Conservation (phyloP, 2,113 vertebrate species). For the Daubentonia madagascariensis region DNA sequence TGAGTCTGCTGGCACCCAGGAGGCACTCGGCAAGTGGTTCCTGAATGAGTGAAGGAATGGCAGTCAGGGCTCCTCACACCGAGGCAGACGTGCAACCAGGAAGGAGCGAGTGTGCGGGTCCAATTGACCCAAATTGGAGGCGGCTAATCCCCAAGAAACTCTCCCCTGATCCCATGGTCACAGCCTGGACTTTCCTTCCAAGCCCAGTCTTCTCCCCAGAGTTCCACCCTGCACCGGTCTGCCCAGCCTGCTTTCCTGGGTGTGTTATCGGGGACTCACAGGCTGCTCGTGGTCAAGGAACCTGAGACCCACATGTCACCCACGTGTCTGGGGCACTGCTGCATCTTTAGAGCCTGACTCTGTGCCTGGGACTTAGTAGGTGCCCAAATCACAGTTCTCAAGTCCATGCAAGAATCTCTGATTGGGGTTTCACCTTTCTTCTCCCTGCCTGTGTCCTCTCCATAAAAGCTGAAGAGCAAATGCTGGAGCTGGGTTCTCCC, state of each 20-base stretch:
- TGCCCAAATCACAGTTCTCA: neutral
- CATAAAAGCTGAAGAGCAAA: neutral
- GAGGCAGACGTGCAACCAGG: neutral
- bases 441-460: neutral
- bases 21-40: neutral
- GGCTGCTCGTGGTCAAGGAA: neutral
- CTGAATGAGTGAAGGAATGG: neutral
- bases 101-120: neutral
- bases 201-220: neutral
- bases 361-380: neutral
- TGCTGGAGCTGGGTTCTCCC: neutral
- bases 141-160: neutral
- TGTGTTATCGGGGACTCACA: accelerated
- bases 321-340: neutral
- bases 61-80: neutral
- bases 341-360: neutral
- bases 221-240: accelerated
- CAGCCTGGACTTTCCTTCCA: neutral
- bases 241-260: neutral
- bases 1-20: neutral
- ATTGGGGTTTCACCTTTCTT: neutral
- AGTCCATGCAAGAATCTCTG: neutral
- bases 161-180: accelerated
- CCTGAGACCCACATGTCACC: neutral
- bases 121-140: neutral